Evolutionary conservation across 2,888 invertebrate species (phyloP).

Genomic region (Agrypnus murinus): DNA sequence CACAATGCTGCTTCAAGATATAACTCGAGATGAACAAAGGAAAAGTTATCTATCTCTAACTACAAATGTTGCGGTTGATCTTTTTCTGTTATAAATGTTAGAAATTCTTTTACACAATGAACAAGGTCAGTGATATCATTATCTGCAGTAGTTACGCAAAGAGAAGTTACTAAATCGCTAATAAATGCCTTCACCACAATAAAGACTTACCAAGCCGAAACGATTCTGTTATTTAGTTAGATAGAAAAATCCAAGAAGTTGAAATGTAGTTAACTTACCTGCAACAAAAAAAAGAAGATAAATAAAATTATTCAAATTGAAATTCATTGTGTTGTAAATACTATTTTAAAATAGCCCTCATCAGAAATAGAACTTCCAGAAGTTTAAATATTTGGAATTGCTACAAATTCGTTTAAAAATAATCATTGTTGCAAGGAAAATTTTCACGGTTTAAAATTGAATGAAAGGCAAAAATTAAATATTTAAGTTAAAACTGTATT

Average conservation of each 20-base stretch:
- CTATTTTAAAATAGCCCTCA: not conserved
- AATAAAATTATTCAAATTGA: not conserved
- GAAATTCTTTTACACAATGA: not conserved
- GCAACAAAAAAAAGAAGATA: conserved; percentile 15
- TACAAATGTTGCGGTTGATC: conserved; percentile 2
- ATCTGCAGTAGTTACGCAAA: not conserved
- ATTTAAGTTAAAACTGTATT: too few relatives aligned
- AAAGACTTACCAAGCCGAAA: not conserved
- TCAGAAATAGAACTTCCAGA: conserved; percentile 7
- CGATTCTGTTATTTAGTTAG: too few relatives aligned
- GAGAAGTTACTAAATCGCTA: too few relatives aligned
- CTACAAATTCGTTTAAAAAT: conserved; percentile 6
- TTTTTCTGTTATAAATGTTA: not conserved
- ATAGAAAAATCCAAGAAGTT: not conserved
- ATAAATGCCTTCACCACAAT: not conserved
- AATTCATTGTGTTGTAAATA: too few relatives aligned
- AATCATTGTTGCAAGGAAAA: not conserved
- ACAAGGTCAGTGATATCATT: not conserved
- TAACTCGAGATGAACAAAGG: conserved; percentile 12
- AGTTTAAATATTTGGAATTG: conserved; percentile 6
- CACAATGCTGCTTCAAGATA: not conserved
- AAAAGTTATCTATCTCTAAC: conserved; percentile 6
- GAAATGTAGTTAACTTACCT: conserved; percentile 1
- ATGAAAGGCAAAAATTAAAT: too few relatives aligned
- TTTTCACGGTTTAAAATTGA: not conserved